These are phyloP conservation scores for Baryphthengus martii DNA, from an alignment of 2,113 vertebrate genomes.

Conservation along the genomic window DNA sequence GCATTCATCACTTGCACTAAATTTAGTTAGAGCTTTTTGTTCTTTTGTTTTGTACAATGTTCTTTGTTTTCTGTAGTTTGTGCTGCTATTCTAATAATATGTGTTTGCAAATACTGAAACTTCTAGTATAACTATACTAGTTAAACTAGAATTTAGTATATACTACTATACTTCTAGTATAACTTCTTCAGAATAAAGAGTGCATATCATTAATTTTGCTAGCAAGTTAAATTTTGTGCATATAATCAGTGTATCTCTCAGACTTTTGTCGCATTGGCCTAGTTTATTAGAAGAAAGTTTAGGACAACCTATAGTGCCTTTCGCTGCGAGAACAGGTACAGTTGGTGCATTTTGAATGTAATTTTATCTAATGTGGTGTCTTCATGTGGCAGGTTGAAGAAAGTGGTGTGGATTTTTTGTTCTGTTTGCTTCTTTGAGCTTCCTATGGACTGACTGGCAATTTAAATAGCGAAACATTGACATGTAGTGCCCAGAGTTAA, in stretches of 20 bases:
- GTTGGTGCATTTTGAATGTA: background rate
- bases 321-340: background rate
- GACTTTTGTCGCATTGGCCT: background rate
- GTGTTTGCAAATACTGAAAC: constrained; percentile 2
- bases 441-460: background rate
- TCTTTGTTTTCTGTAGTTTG: constrained; percentile 15
- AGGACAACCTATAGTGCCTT: background rate
- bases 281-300: background rate
- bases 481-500: background rate
- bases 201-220: background rate
- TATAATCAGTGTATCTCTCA: background rate
- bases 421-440: background rate
- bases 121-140: too few relatives aligned
- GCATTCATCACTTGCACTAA: background rate
- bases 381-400: background rate
- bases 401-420: background rate
- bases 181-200: too few relatives aligned
- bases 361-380: background rate
- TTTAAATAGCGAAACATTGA: background rate
- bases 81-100: background rate
- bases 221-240: background rate
- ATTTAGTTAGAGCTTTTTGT: background rate
- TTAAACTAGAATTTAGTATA: too few relatives aligned
- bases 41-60: background rate
- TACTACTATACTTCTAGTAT: too few relatives aligned